Conservation (phyloP, 2,113 vertebrate species). For the Etheostoma spectabile region DNA sequence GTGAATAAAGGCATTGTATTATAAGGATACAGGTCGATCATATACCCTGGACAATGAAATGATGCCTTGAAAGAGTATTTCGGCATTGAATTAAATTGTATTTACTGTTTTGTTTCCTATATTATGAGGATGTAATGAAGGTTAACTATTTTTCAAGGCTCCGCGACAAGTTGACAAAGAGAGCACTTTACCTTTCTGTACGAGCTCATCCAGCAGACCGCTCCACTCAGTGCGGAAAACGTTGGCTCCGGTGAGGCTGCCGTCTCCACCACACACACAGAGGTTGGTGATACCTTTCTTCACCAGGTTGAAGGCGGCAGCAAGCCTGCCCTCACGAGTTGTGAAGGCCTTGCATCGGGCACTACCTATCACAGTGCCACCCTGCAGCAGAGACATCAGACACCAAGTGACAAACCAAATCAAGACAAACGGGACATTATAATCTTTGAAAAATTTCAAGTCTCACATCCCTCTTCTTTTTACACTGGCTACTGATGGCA, state of each 20-base stretch:
- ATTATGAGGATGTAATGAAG: background rate
- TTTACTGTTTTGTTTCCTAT: background rate
- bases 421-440: background rate
- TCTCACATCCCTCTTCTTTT: background rate
- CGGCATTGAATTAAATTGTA: background rate
- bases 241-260: conserved; percentile 94
- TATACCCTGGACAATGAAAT: background rate
- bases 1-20: too few species aligned
- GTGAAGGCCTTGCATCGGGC: conserved; percentile 94
- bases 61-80: background rate
- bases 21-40: background rate
- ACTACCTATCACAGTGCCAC: conserved; percentile 93
- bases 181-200: conserved; percentile 83
- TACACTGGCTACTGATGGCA: background rate
- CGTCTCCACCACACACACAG: conserved; percentile 94
- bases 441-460: background rate
- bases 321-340: conserved; percentile 87
- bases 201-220: conserved; percentile 89
- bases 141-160: background rate
- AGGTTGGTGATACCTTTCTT: conserved; percentile 94
- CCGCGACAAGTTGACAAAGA: background rate
- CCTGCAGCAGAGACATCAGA: conserved; percentile 76
- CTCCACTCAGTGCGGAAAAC: conserved; percentile 94
- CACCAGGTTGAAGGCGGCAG: conserved; percentile 90
- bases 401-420: conserved; percentile 8